These are phyloP conservation scores for Saccopteryx bilineata DNA, from an alignment of 2,113 vertebrate genomes.

Conservation along the genomic window DNA sequence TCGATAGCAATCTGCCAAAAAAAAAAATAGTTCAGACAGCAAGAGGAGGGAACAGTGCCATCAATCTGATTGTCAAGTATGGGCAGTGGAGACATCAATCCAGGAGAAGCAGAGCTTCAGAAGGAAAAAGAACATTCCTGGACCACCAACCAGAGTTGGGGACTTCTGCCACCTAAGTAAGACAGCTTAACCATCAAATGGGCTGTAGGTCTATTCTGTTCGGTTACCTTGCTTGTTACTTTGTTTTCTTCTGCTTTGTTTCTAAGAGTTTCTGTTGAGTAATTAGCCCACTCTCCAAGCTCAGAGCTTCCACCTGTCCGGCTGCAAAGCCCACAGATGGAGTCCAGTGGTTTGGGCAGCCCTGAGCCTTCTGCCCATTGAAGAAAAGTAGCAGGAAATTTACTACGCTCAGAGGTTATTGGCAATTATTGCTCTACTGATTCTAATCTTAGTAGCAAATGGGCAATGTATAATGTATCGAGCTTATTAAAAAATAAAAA, in stretches of 20 bases:
- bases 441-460: constrained; percentile 84
- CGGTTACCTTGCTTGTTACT: background rate
- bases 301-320: background rate
- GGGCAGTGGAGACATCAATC: background rate
- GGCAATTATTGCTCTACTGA: constrained; percentile 79
- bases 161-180: background rate
- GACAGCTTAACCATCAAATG: background rate
- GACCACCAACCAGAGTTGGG: background rate
- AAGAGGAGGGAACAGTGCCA: accelerated
- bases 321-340: background rate
- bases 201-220: background rate
- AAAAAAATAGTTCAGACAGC: background rate
- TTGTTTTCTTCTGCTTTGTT: background rate
- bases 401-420: constrained; percentile 60
- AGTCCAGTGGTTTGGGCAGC: background rate
- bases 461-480: constrained; percentile 71
- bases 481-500: constrained; percentile 84
- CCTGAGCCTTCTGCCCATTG: background rate
- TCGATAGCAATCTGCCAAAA: background rate
- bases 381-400: constrained; percentile 3
- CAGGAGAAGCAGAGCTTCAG: background rate
- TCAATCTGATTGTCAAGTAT: accelerated
- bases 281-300: background rate
- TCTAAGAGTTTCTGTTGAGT: background rate
- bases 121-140: background rate